Conservation (phyloP, 2,797 vertebrate genomes). For the Sarcoramphus papa region DNA sequence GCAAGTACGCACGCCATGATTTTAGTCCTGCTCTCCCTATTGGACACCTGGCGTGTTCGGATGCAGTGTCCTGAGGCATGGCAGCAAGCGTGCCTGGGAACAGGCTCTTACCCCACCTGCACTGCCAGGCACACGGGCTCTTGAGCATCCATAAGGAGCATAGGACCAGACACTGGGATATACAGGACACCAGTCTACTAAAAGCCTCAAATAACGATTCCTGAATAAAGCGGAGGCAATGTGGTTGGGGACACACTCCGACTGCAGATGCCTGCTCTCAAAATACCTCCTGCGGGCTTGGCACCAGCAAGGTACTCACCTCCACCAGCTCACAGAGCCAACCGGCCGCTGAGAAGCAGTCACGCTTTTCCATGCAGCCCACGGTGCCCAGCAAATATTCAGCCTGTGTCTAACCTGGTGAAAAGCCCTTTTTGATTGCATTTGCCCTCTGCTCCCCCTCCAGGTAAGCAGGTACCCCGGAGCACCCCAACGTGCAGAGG, state of each 20-base stretch:
- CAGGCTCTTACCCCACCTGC: not conserved
- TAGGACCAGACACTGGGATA: not conserved
- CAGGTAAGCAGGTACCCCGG: not conserved
- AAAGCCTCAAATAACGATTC: not conserved
- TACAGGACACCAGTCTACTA: not conserved
- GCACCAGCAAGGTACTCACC: not conserved
- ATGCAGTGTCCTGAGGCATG: not conserved
- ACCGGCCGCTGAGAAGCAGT: not conserved
- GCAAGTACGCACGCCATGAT: not conserved
- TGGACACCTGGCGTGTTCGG: not conserved
- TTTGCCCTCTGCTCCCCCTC: not conserved
- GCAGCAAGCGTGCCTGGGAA: not conserved
- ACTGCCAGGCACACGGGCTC: not conserved
- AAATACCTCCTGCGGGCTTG: not conserved
- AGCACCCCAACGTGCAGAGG: not conserved
- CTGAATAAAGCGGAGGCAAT: not conserved
- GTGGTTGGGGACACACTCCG: fast-evolving
- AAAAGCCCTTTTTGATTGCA: not conserved
- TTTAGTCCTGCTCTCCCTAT: fast-evolving
- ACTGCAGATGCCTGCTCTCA: not conserved
- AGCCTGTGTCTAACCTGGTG: not conserved
- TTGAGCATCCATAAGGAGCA: fast-evolving
- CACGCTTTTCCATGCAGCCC: not conserved
- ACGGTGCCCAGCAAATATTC: not conserved
- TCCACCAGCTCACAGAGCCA: not conserved